Conservation (phyloP, 2,113 vertebrate genomes). For the Trinectes maculatus region DNA sequence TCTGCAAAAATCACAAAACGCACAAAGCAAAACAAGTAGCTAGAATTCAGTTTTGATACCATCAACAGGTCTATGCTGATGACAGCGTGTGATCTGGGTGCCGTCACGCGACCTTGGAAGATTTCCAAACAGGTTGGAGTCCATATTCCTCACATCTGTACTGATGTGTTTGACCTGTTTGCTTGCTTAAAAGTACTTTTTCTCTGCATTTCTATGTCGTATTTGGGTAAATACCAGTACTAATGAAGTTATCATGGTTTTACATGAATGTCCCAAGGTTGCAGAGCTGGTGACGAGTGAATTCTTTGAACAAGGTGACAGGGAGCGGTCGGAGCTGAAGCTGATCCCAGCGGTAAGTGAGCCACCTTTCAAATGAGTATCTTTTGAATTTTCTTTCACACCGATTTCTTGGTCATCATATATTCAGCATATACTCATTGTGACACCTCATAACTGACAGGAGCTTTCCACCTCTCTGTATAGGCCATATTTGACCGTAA, state of each 20-base stretch:
- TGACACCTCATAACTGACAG: slow-evolving; percentile 5
- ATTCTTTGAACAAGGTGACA: slow-evolving; percentile 98
- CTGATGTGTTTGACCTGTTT: too few species aligned
- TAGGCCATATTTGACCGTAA: slow-evolving; percentile 99
- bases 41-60: slow-evolving; percentile 16
- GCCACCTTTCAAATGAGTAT: neutral
- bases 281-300: slow-evolving; percentile 98
- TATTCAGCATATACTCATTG: neutral
- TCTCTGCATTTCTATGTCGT: neutral
- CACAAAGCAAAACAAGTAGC: neutral
- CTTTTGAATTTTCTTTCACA: neutral
- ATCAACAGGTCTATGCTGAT: slow-evolving; percentile 96
- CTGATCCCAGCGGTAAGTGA: slow-evolving; percentile 92
- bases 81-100: slow-evolving; percentile 98
- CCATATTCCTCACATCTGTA: neutral
- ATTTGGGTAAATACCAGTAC: neutral
- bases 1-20: neutral
- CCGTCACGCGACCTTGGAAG: slow-evolving; percentile 98
- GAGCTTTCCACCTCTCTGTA: slow-evolving; percentile 7
- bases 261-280: slow-evolving; percentile 82
- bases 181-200: too few species aligned
- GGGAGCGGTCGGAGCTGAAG: slow-evolving; percentile 95
- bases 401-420: too few species aligned
- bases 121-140: slow-evolving; percentile 96
- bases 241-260: neutral